Conservation (phyloP, 2,113 vertebrate genomes). For the Terrapene triunguis region DNA sequence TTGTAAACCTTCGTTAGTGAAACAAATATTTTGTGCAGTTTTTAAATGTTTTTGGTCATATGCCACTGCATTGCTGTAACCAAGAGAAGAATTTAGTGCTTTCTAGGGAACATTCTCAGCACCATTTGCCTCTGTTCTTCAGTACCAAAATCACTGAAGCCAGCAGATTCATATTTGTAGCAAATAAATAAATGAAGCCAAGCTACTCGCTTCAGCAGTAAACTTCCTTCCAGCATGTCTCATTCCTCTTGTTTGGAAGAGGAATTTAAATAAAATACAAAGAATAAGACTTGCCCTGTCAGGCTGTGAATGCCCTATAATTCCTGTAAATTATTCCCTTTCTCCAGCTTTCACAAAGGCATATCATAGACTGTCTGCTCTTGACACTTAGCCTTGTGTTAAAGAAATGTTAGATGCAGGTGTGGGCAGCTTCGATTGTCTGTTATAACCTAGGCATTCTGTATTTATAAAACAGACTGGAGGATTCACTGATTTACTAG, state of each 20-base stretch:
- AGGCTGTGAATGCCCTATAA: not conserved
- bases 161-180: not conserved
- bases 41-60: not conserved
- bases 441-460: not conserved
- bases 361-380: not conserved
- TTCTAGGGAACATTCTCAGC: not conserved
- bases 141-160: not conserved
- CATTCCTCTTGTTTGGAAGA: not conserved
- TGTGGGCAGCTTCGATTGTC: not conserved
- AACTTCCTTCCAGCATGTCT: not conserved
- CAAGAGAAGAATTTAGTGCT: not conserved
- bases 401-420: not conserved
- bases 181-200: not conserved
- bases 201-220: not conserved
- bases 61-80: accelerated
- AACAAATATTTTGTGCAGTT: not conserved
- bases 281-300: not conserved
- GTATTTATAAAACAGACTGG: not conserved
- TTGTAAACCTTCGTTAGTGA: not conserved
- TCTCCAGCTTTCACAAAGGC: not conserved
- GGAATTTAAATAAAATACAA: constrained; percentile 20
- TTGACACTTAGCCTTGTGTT: not conserved
- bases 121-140: not conserved
- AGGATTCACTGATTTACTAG: not conserved
- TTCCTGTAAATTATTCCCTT: not conserved